Conservation (phyloP, 1,140 invertebrate genomes). For the Patella vulgata region DNA sequence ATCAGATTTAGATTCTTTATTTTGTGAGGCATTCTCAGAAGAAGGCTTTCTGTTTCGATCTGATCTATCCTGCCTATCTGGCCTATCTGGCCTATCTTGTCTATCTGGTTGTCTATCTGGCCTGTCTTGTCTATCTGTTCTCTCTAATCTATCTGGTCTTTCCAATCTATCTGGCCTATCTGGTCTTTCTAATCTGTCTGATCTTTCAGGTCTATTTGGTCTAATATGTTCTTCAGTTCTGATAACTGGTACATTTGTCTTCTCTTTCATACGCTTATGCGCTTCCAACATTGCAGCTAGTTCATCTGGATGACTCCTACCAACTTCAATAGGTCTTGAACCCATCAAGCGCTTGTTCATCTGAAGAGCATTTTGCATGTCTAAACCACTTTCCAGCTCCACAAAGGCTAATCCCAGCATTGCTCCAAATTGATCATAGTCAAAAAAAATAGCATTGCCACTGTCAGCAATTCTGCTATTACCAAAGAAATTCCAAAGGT, state of each 20-base stretch:
- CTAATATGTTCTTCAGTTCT: too few relatives aligned
- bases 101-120: not conserved
- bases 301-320: too few relatives aligned
- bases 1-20: not conserved
- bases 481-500: slow-evolving; percentile 45
- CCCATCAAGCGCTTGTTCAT: slow-evolving; percentile 52
- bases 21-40: not conserved
- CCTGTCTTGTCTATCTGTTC: not conserved
- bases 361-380: slow-evolving; percentile 65
- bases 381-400: slow-evolving; percentile 77
- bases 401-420: slow-evolving; percentile 75
- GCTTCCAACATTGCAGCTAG: too few relatives aligned
- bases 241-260: too few relatives aligned
- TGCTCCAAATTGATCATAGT: slow-evolving; percentile 71
- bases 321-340: slow-evolving; percentile 50
- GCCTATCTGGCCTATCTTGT: not conserved
- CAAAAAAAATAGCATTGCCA: slow-evolving; percentile 74
- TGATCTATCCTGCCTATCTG: not conserved
- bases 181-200: too few relatives aligned
- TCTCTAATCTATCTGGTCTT: too few relatives aligned
- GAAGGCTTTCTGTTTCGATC: slow-evolving; percentile 3
- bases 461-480: slow-evolving; percentile 37
- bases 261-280: too few relatives aligned
- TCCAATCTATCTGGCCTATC: too few relatives aligned
- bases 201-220: too few relatives aligned